phyloP scores from a whole-genome alignment of 2,888 invertebrate species.

The Acanthosoma haemorrhoidale region DNA sequence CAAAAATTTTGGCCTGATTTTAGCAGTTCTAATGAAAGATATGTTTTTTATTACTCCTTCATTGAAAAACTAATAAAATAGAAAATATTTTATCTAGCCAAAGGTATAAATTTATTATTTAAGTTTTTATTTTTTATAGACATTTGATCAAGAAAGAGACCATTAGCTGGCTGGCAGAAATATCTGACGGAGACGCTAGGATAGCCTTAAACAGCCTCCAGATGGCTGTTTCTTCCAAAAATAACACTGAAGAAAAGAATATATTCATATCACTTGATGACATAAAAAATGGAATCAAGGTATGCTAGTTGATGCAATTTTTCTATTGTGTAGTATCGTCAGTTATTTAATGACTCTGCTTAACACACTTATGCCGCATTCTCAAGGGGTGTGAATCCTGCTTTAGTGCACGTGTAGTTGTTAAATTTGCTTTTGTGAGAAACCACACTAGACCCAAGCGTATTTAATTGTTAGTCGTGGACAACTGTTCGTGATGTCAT shows the following conservation, averaged over 20 bases:
- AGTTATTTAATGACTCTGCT: too few species aligned
- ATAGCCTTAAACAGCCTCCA: conserved; percentile 71
- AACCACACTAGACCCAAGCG: background rate
- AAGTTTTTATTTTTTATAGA: conserved; percentile 30
- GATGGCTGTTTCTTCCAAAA: conserved; percentile 58
- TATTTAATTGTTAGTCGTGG: background rate
- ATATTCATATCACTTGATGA: conserved; percentile 56
- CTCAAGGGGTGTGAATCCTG: too few species aligned
- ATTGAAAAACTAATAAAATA: too few species aligned
- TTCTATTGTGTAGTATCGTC: too few species aligned
- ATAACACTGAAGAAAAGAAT: conserved; percentile 39
- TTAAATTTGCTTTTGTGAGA: too few species aligned
- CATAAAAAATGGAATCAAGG: conserved; percentile 67
- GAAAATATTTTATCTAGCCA: background rate
- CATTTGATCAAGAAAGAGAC: conserved; percentile 50
- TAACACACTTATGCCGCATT: too few species aligned
- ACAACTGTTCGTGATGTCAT: background rate
- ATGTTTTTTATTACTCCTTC: too few species aligned
- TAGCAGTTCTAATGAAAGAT: too few species aligned
- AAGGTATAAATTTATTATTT: conserved; percentile 43
- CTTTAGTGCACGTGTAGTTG: too few species aligned
- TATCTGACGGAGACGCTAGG: conserved; percentile 77
- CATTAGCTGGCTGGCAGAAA: conserved; percentile 63
- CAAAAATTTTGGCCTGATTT: too few species aligned
- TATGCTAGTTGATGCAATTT: too few species aligned